These are phyloP conservation scores for Aleiodes testaceus DNA, from an alignment of 2,888 invertebrate species.

Conservation along the genomic window DNA sequence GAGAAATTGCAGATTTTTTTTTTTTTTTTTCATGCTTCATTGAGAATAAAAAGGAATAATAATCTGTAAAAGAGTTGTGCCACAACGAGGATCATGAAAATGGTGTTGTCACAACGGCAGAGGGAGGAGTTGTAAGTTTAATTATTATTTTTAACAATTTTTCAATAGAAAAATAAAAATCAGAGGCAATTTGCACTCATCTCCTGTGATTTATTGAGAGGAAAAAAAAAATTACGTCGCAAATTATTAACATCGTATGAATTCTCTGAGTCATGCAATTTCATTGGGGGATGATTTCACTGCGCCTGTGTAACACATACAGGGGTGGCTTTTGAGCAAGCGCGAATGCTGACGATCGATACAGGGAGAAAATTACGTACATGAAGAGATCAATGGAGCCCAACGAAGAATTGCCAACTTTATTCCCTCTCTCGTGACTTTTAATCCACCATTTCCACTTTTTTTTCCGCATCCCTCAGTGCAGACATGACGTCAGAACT, in stretches of 20 bases:
- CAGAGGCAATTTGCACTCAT: too few relatives aligned
- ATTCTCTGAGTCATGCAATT: slow-evolving; percentile 38
- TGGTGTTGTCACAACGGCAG: slow-evolving; percentile 99
- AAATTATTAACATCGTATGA: slow-evolving; percentile 39
- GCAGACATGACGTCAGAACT: too few relatives aligned
- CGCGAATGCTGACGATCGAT: slow-evolving; percentile 64
- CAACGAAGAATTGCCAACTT: too few relatives aligned
- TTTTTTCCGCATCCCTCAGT: too few relatives aligned
- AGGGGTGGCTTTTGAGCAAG: slow-evolving; percentile 59
- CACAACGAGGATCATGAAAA: slow-evolving; percentile 88
- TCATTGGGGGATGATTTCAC: slow-evolving; percentile 44
- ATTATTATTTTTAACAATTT: slow-evolving; percentile 42
- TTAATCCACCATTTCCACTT: too few relatives aligned
- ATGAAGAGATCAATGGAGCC: slow-evolving; percentile 35
- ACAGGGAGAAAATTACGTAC: slow-evolving; percentile 51
- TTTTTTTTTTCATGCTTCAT: slow-evolving; percentile 23
- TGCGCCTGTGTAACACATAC: slow-evolving; percentile 39
- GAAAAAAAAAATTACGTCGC: background rate
- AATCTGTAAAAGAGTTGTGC: slow-evolving; percentile 65
- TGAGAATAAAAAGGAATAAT: slow-evolving; percentile 35
- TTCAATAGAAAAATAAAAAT: background rate
- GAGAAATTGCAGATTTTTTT: slow-evolving; percentile 2
- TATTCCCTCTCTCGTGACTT: too few relatives aligned
- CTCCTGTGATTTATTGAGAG: background rate
- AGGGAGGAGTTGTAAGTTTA: slow-evolving; percentile 98